These are phyloP conservation scores for Papio anubis DNA, from an alignment of 2,113 vertebrate species.

Conservation along the genomic window DNA sequence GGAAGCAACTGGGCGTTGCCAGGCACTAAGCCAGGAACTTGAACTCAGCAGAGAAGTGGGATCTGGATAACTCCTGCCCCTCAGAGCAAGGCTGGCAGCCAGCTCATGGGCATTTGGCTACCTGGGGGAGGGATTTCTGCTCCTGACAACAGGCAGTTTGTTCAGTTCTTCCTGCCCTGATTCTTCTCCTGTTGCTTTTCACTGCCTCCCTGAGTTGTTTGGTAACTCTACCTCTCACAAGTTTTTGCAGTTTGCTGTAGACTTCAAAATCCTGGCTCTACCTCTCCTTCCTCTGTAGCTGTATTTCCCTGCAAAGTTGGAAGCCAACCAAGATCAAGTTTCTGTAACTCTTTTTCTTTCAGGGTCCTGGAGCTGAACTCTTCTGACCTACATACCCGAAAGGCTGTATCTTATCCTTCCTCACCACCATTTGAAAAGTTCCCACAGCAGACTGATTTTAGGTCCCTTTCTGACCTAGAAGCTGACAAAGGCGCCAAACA, in stretches of 20 bases:
- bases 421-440: neutral
- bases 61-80: neutral
- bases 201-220: neutral
- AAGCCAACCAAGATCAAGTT: slow-evolving; percentile 38
- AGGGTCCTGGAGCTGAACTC: neutral
- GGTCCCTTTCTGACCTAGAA: neutral
- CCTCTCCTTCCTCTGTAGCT: neutral
- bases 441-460: neutral
- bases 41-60: slow-evolving; percentile 49
- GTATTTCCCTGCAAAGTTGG: neutral
- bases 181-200: slow-evolving; percentile 26
- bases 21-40: slow-evolving; percentile 19
- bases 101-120: neutral
- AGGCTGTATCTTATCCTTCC: neutral
- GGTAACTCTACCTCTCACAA: slow-evolving; percentile 28
- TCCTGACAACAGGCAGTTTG: slow-evolving; percentile 48
- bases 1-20: slow-evolving; percentile 55
- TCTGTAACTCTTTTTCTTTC: slow-evolving; percentile 19
- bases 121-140: neutral
- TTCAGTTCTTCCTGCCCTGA: neutral
- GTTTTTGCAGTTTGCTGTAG: neutral
- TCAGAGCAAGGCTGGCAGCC: neutral
- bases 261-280: slow-evolving; percentile 7
- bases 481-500: neutral
- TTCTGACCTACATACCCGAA: neutral